Evolutionary conservation across 2,797 vertebrate genomes (phyloP).

Genomic region (Danio jaintianensis): DNA sequence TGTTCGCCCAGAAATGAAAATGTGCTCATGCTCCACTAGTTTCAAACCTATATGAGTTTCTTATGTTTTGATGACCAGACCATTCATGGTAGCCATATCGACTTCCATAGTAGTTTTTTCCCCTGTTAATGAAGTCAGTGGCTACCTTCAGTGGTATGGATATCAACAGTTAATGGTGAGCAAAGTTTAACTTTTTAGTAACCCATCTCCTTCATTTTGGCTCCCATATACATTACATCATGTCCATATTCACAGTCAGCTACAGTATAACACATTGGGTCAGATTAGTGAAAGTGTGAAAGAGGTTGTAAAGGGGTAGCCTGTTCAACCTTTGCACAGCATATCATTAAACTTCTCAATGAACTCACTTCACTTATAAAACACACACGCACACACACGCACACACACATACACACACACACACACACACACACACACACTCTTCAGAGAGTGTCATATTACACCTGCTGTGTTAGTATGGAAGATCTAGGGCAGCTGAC

Average conservation of each 20-base stretch:
- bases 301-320: neutral
- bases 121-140: no score
- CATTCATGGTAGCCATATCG: no score
- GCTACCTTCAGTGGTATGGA: no score
- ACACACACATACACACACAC: neutral
- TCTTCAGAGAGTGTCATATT: slow-evolving; percentile 53
- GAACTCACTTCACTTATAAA: slow-evolving; percentile 15
- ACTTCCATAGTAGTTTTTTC: no score
- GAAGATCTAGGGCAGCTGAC: slow-evolving; percentile 46
- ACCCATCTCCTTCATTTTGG: neutral
- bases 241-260: neutral
- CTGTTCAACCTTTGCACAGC: slow-evolving; percentile 28
- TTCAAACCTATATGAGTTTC: neutral
- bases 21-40: neutral
- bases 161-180: no score
- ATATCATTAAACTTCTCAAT: slow-evolving; percentile 32
- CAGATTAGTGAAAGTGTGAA: neutral
- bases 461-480: slow-evolving; percentile 51
- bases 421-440: slow-evolving; percentile 12
- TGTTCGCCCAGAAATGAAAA: neutral
- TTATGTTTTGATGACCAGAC: no score
- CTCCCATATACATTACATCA: neutral
- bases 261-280: neutral
- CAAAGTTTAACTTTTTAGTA: no score
- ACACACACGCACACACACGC: neutral